Conservation (phyloP, 1,140 invertebrate species). For the Sipha flava region DNA sequence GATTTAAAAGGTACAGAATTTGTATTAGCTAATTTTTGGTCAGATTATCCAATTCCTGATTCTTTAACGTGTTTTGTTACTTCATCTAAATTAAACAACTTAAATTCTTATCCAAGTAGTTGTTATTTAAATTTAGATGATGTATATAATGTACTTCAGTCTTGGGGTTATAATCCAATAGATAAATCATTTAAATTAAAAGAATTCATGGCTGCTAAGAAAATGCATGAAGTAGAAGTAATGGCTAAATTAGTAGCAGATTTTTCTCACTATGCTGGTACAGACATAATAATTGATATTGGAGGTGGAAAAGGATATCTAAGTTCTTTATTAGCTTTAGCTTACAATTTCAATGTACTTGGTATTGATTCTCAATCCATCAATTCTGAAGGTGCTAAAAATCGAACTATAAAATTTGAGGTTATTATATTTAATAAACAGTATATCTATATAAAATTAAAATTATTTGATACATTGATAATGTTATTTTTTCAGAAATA, state of each 20-base stretch:
- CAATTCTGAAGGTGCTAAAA: constrained; percentile 56
- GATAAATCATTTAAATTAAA: constrained; percentile 43
- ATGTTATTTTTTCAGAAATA: constrained; percentile 25
- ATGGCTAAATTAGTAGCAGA: constrained; percentile 50
- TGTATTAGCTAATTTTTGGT: constrained; percentile 7
- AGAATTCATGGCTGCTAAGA: constrained; percentile 55
- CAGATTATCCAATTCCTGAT: not conserved
- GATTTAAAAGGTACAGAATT: constrained; percentile 1
- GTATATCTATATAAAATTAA: not conserved
- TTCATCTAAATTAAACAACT: not conserved
- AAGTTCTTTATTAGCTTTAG: constrained; percentile 60
- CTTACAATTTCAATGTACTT: constrained; percentile 61
- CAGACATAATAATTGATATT: constrained; percentile 61
- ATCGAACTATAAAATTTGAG: constrained; percentile 54
- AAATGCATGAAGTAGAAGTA: constrained; percentile 68
- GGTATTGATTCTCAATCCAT: constrained; percentile 64
- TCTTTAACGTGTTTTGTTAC: not conserved
- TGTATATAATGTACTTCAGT: constrained; percentile 41
- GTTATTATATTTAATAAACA: constrained; percentile 26
- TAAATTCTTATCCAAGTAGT: not conserved
- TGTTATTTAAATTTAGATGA: constrained; percentile 34
- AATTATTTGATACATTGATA: not conserved
- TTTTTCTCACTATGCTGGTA: constrained; percentile 39
- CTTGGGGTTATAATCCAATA: constrained; percentile 45
- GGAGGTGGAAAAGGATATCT: constrained; percentile 82